A percentile compares a stretch with the other conserved stretches of the same genome.
These are phyloP conservation scores for Ctenomys sociabilis DNA, from an alignment of 2,113 vertebrate genomes.

Conservation along the genomic window DNA sequence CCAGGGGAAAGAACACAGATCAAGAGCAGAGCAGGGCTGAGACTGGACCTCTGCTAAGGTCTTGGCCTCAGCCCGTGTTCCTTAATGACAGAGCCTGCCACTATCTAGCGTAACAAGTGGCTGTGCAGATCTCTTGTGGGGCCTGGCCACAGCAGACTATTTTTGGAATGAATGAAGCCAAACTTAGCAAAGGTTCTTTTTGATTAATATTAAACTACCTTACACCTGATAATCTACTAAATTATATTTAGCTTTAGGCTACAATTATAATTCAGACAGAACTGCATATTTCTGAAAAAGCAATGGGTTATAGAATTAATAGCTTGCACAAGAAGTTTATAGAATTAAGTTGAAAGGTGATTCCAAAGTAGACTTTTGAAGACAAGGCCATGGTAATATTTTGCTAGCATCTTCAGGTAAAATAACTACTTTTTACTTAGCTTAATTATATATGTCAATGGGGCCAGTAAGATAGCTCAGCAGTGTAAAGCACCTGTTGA, in stretches of 20 bases:
- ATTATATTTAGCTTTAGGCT: slow-evolving; percentile 23
- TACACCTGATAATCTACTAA: neutral
- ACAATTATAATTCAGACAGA: slow-evolving; percentile 34
- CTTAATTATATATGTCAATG: neutral
- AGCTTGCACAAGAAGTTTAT: neutral
- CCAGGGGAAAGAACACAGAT: too few relatives aligned
- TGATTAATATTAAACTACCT: neutral
- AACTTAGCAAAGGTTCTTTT: neutral
- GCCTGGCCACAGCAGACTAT: neutral
- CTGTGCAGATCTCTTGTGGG: neutral
- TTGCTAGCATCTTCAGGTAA: neutral
- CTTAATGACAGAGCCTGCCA: fast-evolving
- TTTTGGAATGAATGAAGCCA: neutral
- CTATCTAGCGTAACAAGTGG: fast-evolving
- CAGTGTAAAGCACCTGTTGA: too few relatives aligned
- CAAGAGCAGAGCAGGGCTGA: neutral
- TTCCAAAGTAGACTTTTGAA: neutral
- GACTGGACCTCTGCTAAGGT: fast-evolving
- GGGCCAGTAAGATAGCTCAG: too few relatives aligned
- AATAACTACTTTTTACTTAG: neutral
- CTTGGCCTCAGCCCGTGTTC: neutral
- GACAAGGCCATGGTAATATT: neutral
- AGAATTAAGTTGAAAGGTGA: neutral
- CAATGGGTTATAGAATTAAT: neutral
- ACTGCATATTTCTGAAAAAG: slow-evolving; percentile 11